Base-by-base conservation (phyloP, 2,888 invertebrate genomes). In the Hemaris fuciformis region DNA sequence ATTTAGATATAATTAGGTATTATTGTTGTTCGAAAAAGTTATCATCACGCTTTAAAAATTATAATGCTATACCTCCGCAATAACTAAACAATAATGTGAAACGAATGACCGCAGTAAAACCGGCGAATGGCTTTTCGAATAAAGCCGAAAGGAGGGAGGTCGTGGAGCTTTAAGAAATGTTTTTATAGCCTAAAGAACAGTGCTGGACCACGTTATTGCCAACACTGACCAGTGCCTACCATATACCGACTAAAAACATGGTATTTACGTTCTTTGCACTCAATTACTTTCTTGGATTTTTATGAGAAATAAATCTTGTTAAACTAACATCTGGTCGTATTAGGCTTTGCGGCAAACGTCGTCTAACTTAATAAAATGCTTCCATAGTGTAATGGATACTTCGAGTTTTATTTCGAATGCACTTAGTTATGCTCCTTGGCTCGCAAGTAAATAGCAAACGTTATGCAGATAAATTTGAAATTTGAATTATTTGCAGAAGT, bases 281-380 rank as follows among this genome's bases (percentile, higher is more conserved):
- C 71, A 72, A 75, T 80, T 72, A 68, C 66, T 68, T 66, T 66
- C 41, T 18, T 2, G 31, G 31, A 53, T 18, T 53, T 53, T 53
- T 31, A 53, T 53, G 18, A 18, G 53, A 1, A 90, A 86, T 4
- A 86, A 77, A 8, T 93, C 76, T 18, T 93, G 89, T 74, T 94
- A 94, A 13, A 93, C 91, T 43, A 94, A 67, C 0, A 94, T 93
- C 75, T 94, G 94, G 13, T 72, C 64, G 94, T 81, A 6, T 15
- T 48, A 15, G n/a, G 27, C 53, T 31, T 31, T 31, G 10, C 31
- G 53, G 27, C 31, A 53, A 53, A 18, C 31, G 18, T 53, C 7
- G 27, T 15, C 15, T 48, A 10, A 25, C 10, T 43, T 7, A 23
- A 23, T 25, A 23, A 48, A 25, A n/a, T 48, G 13, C 6, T 25